These are phyloP conservation scores for Chlamydotis undulata DNA, from an alignment of 2,113 vertebrate species.

Conservation along the genomic window DNA sequence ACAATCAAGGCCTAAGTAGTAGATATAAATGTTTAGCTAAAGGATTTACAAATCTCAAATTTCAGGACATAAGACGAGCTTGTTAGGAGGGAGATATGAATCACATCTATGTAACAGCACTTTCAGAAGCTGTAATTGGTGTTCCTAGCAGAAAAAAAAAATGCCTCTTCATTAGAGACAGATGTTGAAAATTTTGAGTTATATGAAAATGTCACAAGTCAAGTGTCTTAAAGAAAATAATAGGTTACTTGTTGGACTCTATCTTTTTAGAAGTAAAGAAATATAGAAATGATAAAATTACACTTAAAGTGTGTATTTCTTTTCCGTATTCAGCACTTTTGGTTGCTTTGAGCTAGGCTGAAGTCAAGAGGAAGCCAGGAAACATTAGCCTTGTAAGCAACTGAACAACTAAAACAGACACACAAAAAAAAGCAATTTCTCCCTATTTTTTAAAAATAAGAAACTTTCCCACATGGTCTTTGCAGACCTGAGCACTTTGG, in stretches of 20 bases:
- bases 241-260: neutral
- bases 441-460: neutral
- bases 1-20: neutral
- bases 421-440: neutral
- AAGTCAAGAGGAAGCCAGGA: neutral
- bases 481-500: neutral
- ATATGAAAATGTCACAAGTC: constrained; percentile 1
- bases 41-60: constrained; percentile 27
- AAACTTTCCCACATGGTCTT: neutral
- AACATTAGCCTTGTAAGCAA: neutral
- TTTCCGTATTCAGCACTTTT: neutral
- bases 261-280: neutral
- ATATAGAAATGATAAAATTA: neutral
- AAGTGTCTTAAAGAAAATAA: constrained; percentile 8
- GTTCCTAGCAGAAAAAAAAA: constrained; percentile 22
- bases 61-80: constrained; percentile 28
- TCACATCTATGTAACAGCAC: constrained; percentile 24
- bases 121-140: constrained; percentile 42
- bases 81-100: constrained; percentile 37
- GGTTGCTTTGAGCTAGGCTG: neutral
- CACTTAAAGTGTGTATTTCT: neutral
- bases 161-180: constrained; percentile 39
- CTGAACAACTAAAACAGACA: neutral
- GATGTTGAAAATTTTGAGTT: constrained; percentile 42
- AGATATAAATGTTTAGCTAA: constrained; percentile 59